These are phyloP conservation scores for Oreortyx pictus DNA, from an alignment of 2,797 vertebrate genomes.

Conservation along the genomic window DNA sequence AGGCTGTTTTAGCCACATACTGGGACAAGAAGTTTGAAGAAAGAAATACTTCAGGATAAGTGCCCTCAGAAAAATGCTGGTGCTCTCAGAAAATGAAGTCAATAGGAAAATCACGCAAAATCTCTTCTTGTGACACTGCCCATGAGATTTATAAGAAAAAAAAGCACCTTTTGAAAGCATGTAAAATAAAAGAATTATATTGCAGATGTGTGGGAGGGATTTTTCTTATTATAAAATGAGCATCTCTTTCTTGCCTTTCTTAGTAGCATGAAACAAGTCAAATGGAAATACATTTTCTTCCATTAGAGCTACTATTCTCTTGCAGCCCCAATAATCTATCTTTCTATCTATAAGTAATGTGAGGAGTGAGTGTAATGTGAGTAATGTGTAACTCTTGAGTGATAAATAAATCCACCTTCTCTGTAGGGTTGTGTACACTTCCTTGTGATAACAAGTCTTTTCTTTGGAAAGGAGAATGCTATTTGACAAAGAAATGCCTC, in stretches of 20 bases:
- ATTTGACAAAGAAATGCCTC: not conserved
- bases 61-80: not conserved
- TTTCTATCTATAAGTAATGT: not conserved
- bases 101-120: not conserved
- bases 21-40: not conserved
- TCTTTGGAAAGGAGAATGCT: conserved; percentile 3
- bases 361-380: not conserved
- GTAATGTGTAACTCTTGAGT: not conserved
- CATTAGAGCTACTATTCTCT: not conserved
- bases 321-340: not conserved
- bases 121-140: not conserved
- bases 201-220: not conserved
- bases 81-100: not conserved
- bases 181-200: not conserved
- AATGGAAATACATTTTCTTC: conserved; percentile 19
- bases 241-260: not conserved
- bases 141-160: not conserved
- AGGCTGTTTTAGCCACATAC: not conserved
- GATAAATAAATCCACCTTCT: conserved; percentile 25
- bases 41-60: not conserved
- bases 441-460: not conserved
- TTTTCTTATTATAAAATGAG: not conserved
- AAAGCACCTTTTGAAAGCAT: not conserved
- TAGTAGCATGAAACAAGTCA: conserved; percentile 11
- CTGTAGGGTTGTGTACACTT: not conserved